phyloP scores from a whole-genome alignment of 2,797 vertebrate species.

The Falco berigora region DNA sequence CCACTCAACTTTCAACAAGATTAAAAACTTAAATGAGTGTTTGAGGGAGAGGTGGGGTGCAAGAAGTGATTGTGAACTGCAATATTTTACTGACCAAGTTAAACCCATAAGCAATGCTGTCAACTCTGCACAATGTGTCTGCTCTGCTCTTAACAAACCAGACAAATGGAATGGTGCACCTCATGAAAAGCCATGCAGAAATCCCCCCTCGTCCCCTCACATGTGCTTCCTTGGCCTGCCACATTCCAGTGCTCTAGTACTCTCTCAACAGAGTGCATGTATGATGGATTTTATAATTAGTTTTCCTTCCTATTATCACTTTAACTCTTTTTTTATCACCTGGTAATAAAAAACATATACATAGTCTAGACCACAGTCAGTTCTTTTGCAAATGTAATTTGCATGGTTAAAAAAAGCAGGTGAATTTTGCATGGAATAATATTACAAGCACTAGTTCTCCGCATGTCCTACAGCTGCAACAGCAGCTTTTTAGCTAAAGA shows the following conservation, averaged over 20 bases:
- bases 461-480: neutral
- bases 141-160: neutral
- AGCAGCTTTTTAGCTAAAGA: neutral
- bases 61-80: neutral
- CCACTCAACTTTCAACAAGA: neutral
- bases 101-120: neutral
- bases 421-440: neutral
- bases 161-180: neutral
- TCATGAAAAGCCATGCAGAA: neutral
- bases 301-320: neutral
- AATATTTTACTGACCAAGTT: neutral
- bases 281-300: neutral
- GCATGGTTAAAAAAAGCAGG: neutral
- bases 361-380: neutral
- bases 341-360: neutral
- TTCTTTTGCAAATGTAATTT: neutral
- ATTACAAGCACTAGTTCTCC: neutral
- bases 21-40: neutral
- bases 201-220: neutral
- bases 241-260: neutral
- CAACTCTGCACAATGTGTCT: neutral
- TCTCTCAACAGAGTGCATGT: neutral
- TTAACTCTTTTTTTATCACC: neutral
- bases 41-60: neutral
- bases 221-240: neutral